Evolutionary conservation across 1,140 invertebrate genomes (phyloP).

Genomic region (Cydia splendana): DNA sequence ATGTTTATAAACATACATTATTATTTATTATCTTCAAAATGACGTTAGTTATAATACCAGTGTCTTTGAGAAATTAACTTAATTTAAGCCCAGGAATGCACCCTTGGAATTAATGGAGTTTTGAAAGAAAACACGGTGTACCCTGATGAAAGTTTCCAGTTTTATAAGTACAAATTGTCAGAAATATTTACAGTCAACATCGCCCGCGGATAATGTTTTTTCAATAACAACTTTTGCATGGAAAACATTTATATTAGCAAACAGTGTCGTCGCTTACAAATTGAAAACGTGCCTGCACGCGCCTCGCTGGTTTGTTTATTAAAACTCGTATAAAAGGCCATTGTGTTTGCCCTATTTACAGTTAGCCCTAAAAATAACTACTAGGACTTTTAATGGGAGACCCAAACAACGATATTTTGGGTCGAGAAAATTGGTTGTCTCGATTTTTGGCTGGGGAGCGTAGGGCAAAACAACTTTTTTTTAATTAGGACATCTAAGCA

Average conservation of each 20-base stretch:
- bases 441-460: neutral
- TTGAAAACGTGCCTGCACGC: slow-evolving; percentile 36
- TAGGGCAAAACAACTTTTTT: too few species aligned
- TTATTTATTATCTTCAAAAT: too few species aligned
- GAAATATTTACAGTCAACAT: slow-evolving; percentile 1
- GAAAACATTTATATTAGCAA: slow-evolving; percentile 38
- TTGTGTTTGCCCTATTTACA: slow-evolving; percentile 32
- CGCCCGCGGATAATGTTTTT: slow-evolving; percentile 20
- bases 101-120: too few species aligned
- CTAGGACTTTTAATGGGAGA: neutral
- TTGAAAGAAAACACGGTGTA: too few species aligned
- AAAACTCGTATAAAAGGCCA: slow-evolving; percentile 30
- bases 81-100: too few species aligned
- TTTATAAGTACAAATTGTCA: neutral
- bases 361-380: slow-evolving; percentile 28
- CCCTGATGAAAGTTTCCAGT: too few species aligned
- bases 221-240: slow-evolving; percentile 29
- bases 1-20: too few species aligned
- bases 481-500: too few species aligned
- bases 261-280: slow-evolving; percentile 31
- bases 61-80: too few species aligned
- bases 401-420: neutral
- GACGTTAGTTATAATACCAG: too few species aligned
- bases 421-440: neutral
- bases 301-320: slow-evolving; percentile 31